These are phyloP conservation scores for Trichechus manatus DNA, from an alignment of 2,113 vertebrate genomes.

Conservation along the genomic window DNA sequence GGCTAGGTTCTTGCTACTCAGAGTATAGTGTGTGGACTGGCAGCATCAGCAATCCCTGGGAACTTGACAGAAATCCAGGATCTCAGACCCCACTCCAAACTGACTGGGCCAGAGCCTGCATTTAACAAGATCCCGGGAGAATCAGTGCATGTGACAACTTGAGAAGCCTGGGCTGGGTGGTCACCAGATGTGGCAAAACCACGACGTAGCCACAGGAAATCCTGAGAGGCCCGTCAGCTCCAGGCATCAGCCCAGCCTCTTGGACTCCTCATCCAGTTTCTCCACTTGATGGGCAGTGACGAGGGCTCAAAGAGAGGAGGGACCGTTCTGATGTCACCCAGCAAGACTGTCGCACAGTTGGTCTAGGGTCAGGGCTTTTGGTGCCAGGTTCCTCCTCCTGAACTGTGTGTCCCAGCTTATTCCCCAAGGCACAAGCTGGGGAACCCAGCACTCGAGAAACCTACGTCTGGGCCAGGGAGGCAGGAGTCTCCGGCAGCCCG, in stretches of 20 bases:
- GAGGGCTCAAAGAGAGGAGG: not conserved
- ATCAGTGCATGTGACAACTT: not conserved
- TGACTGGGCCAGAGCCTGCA: not conserved
- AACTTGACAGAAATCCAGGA: not conserved
- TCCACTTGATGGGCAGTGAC: not conserved
- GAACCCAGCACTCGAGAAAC: not conserved
- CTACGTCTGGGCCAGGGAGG: not conserved
- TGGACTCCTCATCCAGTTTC: accelerated
- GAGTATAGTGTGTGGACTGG: not conserved
- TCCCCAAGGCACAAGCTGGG: not conserved
- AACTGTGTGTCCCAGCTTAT: not conserved
- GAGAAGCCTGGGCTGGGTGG: not conserved
- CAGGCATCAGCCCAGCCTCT: too few species aligned
- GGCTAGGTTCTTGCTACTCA: too few species aligned
- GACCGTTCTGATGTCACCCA: not conserved
- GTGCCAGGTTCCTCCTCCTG: not conserved
- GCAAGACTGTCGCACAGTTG: not conserved
- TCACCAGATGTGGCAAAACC: not conserved
- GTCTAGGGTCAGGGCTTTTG: not conserved
- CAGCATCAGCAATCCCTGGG: too few species aligned
- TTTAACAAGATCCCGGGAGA: not conserved
- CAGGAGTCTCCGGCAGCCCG: not conserved
- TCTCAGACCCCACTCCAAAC: not conserved
- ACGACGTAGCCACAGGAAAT: not conserved
- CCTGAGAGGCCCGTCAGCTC: not conserved